Evolutionary conservation across 2,888 invertebrate genomes (phyloP), one percentile per base, ranked within the genome.

Genomic region (Oscheius sp.): DNA sequence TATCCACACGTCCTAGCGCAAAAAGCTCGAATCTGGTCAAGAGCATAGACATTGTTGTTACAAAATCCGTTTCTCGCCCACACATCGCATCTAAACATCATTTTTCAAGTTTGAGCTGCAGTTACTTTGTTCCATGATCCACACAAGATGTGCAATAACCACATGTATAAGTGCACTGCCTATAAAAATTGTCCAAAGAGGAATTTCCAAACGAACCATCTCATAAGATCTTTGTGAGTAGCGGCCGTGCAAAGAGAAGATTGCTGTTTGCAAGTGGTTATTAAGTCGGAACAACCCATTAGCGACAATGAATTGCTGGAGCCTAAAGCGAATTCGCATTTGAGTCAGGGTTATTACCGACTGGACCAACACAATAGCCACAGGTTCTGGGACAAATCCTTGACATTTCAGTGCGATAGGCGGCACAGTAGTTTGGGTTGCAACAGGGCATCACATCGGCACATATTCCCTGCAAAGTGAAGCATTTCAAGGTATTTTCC

Each of bases 1-100:
- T 64, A 64, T 25, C 64, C 64, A 64, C 64, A 64, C 15, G 64
- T 48, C 10, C 25, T 5, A 17, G 64, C 64, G 27, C 64, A 64
- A 29, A n/a, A 50, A 15, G 48, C n/a, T 1, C 50, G 64, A 17
- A 64, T 64, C 25, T 46, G 20, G 15, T 46, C 48, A 3, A 17
- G 23, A 17, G 64, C 8, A 48, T 29, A 64, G 25, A 12, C 17
- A 15, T 5, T 20, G 4, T 39, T 31, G 15, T 25, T 33, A 48
- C 64, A 64, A 34, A 50, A 64, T 1, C 64, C 64, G 25, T 48
- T 52, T 6, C 20, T 52, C 8, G 15, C 29, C 64, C 64, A 64
- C 1, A 29, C 15, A 31, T 37, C 33, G 2, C 64, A 64, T 3
- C 64, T 64, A n/a, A 33, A 64, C 17, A 2, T 34, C 5, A 8